Conservation (phyloP, 1,140 invertebrate genomes). For the Bombus breviceps region DNA sequence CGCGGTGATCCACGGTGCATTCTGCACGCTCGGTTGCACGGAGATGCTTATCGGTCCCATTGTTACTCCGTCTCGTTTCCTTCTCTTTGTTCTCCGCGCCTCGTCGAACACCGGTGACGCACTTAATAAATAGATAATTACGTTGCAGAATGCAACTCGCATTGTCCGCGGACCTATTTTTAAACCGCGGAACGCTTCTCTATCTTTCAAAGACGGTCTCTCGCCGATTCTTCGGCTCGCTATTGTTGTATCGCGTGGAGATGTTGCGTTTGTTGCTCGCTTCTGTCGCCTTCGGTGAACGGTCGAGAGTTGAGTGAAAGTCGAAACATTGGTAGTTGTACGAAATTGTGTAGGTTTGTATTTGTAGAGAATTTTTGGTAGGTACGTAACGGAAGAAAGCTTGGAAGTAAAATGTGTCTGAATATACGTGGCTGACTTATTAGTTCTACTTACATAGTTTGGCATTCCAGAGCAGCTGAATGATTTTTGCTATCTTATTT, state of each 20-base stretch:
- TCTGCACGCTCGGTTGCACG: conserved; percentile 54
- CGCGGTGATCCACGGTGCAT: conserved; percentile 43
- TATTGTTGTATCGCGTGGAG: background rate
- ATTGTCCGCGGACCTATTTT: conserved; percentile 49
- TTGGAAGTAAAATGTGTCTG: too few relatives aligned
- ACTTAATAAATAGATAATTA: conserved; percentile 57
- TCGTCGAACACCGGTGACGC: conserved; percentile 46
- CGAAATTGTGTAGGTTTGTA: too few relatives aligned
- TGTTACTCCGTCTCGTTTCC: conserved; percentile 40
- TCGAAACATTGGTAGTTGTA: too few relatives aligned
- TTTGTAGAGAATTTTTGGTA: too few relatives aligned
- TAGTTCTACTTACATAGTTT: too few relatives aligned
- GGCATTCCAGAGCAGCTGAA: too few relatives aligned
- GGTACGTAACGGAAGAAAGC: too few relatives aligned
- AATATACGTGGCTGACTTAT: too few relatives aligned
- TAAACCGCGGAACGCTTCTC: conserved; percentile 17
- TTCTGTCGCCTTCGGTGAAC: background rate
- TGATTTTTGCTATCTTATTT: too few relatives aligned
- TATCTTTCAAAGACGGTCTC: background rate
- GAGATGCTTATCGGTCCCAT: conserved; percentile 36
- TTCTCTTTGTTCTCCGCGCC: conserved; percentile 47
- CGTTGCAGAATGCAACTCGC: conserved; percentile 48
- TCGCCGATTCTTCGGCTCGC: background rate
- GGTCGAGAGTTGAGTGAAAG: too few relatives aligned
- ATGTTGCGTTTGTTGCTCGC: too few relatives aligned